Evolutionary conservation across 2,888 invertebrate species (phyloP), one percentile per base, ranked within the genome.

Genomic region (Lacanobia oleracea): DNA sequence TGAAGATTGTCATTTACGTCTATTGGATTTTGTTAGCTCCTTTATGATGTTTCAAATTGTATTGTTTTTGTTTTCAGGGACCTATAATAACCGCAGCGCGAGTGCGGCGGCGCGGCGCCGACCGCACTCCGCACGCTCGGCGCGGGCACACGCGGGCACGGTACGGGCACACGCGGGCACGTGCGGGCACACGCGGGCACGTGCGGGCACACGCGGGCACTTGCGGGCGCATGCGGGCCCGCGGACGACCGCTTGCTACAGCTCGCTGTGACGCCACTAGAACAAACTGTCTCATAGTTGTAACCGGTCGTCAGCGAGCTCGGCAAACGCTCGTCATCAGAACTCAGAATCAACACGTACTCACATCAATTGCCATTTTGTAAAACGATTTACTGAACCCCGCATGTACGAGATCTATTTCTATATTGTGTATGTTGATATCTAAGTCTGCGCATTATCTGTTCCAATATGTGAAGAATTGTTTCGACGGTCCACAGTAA

Each of bases 11-110:
- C 6, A 66, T 21, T n/a, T 16, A 0, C 12, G 7, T 50, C 10
- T 3, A n/a, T 60, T 4, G 23, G 9, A 16, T 18, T 61, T 72
- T 60, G 1, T 60, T 18, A 48, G 7, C 12, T 40, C 5, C 9
- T 40, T 18, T 51, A 16, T n/a, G 7, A n/a, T 4, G n/a, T 72
- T 51, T 45, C 48, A 7, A 50, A 18, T 37, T 0, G 16, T 21
- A 2, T 6, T 40, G 53, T 43, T 59, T 60, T 68, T 77, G 70
- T 63, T 60, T 50, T 6, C 85, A 85, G 85, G 81, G 86, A 85
- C 57, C 86, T 85, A 81, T 86, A 85, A 83, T 85, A 75, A 61
- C 71, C 65, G 61, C 9, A 45, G 54, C 68, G 70, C 33, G 63
- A 45, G 83, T 72, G 85, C 67, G 77, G 69, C 72, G 7, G 27